These are phyloP conservation scores for Parasteatoda tepidariorum DNA, from an alignment of 1,140 invertebrate genomes.

Conservation along the genomic window DNA sequence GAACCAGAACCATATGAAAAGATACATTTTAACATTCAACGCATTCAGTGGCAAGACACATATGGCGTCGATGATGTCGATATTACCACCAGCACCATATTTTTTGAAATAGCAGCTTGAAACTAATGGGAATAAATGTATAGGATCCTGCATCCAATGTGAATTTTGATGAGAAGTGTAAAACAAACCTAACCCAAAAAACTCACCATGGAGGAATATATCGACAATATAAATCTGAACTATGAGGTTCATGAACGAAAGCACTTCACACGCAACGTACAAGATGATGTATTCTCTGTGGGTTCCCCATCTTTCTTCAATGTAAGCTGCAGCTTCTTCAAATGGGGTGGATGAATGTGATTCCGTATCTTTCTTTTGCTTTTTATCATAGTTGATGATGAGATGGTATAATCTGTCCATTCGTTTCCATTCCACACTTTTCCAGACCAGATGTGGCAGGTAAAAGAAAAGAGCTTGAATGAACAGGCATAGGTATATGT, in stretches of 20 bases:
- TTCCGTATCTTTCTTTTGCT: background rate
- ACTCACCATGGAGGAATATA: slow-evolving; percentile 61
- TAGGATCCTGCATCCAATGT: background rate
- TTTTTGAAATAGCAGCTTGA: slow-evolving; percentile 94
- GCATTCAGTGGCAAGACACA: slow-evolving; percentile 62
- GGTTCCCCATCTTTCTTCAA: slow-evolving; percentile 26
- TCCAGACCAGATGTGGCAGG: slow-evolving; percentile 68
- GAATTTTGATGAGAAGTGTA: background rate
- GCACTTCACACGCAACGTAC: slow-evolving; percentile 85
- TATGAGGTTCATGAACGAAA: slow-evolving; percentile 88
- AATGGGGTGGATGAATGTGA: background rate
- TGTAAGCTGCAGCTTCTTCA: background rate
- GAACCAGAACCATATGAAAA: slow-evolving; percentile 94
- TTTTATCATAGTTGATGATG: background rate
- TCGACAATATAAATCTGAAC: slow-evolving; percentile 81
- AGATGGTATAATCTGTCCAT: background rate
- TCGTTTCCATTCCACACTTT: slow-evolving; percentile 35
- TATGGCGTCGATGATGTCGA: slow-evolving; percentile 75
- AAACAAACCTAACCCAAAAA: slow-evolving; percentile 80
- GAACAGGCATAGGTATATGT: slow-evolving; percentile 68
- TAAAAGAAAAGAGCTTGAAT: slow-evolving; percentile 69
- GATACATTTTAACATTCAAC: slow-evolving; percentile 96
- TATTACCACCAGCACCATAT: slow-evolving; percentile 78
- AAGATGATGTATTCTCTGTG: slow-evolving; percentile 84
- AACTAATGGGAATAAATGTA: slow-evolving; percentile 80